Percentiles rank a stretch among this genome's conserved stretches.
phyloP scores from a whole-genome alignment of 1,140 invertebrate genomes.

The Drosophila chauvacae region DNA sequence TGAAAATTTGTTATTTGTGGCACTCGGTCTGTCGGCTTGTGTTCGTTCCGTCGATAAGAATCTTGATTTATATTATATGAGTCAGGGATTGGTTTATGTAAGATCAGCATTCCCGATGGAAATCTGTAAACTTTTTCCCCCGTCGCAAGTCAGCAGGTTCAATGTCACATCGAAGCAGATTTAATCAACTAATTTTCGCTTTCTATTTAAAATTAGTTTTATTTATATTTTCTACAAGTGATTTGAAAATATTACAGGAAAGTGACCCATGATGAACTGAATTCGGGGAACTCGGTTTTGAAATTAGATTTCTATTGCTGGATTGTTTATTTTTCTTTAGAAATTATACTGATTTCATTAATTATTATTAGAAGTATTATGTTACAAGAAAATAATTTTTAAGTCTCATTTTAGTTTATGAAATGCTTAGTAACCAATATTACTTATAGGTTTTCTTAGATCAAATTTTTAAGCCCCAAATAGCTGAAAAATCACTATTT shows the following conservation, averaged over 20 bases:
- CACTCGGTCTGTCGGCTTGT: conserved; percentile 35
- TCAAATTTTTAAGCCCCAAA: too few relatives aligned
- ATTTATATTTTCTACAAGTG: neutral
- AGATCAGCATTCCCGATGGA: conserved; percentile 22
- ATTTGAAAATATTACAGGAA: neutral
- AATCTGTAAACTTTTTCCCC: conserved; percentile 13
- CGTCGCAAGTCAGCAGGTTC: neutral
- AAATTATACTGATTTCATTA: too few relatives aligned
- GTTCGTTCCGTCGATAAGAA: conserved; percentile 43
- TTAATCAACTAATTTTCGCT: neutral
- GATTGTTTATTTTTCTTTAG: too few relatives aligned
- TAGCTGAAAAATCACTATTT: too few relatives aligned
- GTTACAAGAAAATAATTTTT: too few relatives aligned
- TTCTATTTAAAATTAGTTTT: neutral
- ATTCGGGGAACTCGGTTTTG: too few relatives aligned
- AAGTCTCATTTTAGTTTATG: too few relatives aligned
- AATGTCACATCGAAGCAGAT: conserved; percentile 6
- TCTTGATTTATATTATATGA: conserved; percentile 60
- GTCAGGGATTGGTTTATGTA: conserved; percentile 30
- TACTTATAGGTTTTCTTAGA: too few relatives aligned
- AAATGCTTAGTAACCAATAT: too few relatives aligned
- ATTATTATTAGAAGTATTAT: too few relatives aligned
- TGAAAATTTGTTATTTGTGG: conserved; percentile 72
- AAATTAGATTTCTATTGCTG: too few relatives aligned
- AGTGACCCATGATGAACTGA: too few relatives aligned